Evolutionary conservation across 2,113 vertebrate genomes (phyloP).

Genomic region (Sturnira hondurensis): DNA sequence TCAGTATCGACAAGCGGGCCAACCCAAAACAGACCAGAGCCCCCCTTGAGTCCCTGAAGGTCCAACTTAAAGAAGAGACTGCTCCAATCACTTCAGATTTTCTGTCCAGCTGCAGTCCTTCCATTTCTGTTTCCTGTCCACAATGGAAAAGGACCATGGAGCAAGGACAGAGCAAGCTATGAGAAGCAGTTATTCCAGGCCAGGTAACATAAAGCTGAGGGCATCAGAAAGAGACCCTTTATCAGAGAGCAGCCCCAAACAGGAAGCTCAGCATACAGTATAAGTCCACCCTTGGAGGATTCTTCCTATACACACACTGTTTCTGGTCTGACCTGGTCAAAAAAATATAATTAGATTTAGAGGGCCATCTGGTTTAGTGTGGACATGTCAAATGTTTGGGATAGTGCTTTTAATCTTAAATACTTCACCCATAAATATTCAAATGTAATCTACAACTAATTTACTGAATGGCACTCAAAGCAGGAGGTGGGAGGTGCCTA

Average conservation of each 20-base stretch:
- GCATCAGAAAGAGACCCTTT: background rate
- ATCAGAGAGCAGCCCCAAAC: background rate
- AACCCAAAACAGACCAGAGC: background rate
- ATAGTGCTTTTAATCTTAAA: background rate
- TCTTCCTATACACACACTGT: background rate
- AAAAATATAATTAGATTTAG: background rate
- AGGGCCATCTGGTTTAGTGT: background rate
- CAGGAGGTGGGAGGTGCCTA: constrained; percentile 46
- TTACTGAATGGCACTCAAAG: background rate
- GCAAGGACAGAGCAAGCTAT: background rate
- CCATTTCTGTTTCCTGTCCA: background rate
- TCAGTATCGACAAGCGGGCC: background rate
- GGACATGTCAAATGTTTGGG: background rate
- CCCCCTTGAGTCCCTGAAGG: background rate
- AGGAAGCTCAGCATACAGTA: background rate
- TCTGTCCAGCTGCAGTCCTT: background rate
- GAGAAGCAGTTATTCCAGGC: background rate
- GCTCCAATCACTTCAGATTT: background rate
- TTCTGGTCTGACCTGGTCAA: background rate
- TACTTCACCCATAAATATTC: background rate
- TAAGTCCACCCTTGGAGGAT: background rate
- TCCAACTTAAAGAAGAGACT: background rate
- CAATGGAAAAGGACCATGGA: background rate
- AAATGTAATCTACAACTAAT: background rate
- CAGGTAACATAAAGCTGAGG: background rate